Evolutionary conservation across 2,797 vertebrate species (phyloP).

Genomic region (Pyrocephalus nanus): DNA sequence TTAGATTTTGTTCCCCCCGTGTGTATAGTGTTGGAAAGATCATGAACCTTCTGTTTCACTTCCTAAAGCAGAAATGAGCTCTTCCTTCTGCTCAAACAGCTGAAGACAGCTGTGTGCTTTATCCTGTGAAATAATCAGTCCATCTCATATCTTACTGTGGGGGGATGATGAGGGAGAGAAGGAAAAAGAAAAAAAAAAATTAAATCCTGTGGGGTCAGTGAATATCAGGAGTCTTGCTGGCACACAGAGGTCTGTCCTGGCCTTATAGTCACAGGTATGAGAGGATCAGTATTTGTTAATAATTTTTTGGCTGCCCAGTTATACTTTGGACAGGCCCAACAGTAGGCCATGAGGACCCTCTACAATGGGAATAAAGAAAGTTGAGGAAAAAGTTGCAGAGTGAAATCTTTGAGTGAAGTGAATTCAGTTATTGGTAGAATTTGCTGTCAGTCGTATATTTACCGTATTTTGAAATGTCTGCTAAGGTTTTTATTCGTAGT

Average conservation of each 20-base stretch:
- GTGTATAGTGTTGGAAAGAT: background rate
- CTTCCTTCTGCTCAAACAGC: background rate
- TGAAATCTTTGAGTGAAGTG: background rate
- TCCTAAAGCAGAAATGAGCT: background rate
- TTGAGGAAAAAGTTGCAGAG: background rate
- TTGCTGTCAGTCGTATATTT: background rate
- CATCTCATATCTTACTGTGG: background rate
- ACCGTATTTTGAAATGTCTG: background rate
- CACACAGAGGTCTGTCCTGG: background rate
- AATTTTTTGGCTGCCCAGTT: background rate
- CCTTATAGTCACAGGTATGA: background rate
- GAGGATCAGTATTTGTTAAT: background rate
- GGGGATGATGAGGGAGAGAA: background rate
- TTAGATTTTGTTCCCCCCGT: background rate
- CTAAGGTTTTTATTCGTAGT: background rate
- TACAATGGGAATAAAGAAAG: background rate
- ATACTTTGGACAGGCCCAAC: rapidly evolving
- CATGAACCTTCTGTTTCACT: background rate
- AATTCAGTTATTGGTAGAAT: background rate
- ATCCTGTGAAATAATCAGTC: background rate
- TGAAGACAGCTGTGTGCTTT: background rate
- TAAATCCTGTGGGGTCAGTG: background rate
- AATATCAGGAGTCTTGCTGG: background rate
- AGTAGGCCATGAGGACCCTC: background rate
- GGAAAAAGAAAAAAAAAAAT: background rate